phyloP scores from a whole-genome alignment of 2,113 vertebrate species.

The Coregonus clupeaformis region DNA sequence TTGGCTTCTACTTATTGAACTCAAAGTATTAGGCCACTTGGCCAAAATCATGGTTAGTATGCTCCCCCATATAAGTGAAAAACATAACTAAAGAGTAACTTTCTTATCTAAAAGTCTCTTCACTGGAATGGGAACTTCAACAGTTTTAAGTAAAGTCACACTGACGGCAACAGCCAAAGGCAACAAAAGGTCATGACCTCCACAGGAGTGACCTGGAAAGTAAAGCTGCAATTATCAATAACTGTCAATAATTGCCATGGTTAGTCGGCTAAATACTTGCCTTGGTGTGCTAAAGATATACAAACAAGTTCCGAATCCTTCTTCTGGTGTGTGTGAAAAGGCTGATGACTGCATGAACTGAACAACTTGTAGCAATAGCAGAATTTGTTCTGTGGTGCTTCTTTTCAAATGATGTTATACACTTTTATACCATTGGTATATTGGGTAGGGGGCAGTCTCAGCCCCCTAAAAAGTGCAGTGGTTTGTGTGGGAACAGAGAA shows the following conservation, averaged over 20 bases:
- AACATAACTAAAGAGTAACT: not conserved
- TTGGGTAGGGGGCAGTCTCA: too few species aligned
- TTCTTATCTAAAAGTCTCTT: not conserved
- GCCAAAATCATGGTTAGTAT: not conserved
- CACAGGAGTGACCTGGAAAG: constrained; percentile 23
- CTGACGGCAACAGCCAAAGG: constrained; percentile 24
- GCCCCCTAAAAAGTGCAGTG: too few species aligned
- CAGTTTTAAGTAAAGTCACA: not conserved
- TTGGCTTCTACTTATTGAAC: not conserved
- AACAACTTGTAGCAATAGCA: not conserved
- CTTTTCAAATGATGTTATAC: too few species aligned
- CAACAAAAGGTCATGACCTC: constrained; percentile 27
- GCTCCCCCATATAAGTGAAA: not conserved
- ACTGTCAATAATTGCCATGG: constrained; percentile 11
- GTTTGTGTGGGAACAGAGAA: constrained; percentile 56
- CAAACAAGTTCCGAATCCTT: not conserved
- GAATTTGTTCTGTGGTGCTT: too few species aligned
- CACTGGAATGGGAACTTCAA: not conserved
- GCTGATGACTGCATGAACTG: not conserved
- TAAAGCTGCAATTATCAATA: constrained; percentile 31
- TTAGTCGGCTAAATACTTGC: constrained; percentile 14
- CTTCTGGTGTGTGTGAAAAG: not conserved
- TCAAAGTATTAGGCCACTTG: not conserved
- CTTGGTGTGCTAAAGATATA: constrained; percentile 9
- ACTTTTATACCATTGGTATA: too few species aligned